A percentile compares a stretch with the other conserved stretches of the same genome.
Conservation (phyloP, 2,113 vertebrate species). For the Balaeniceps rex region DNA sequence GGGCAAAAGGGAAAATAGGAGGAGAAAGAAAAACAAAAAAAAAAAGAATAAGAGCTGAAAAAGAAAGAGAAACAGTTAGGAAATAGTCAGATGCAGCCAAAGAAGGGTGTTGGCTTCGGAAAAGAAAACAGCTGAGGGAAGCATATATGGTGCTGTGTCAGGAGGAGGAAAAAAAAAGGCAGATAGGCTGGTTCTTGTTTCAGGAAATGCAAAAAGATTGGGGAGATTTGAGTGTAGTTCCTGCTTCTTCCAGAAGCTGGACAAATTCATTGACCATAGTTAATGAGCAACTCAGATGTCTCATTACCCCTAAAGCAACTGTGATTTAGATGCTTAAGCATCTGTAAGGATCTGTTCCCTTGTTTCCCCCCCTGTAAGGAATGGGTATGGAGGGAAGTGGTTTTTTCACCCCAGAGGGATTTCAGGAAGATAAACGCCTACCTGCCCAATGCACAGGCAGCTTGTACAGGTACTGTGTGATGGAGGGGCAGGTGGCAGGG, state of each 20-base stretch:
- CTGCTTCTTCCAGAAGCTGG: neutral
- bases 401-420: neutral
- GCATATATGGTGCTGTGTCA: neutral
- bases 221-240: neutral
- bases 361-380: neutral
- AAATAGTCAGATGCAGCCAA: neutral
- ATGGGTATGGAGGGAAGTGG: rapidly evolving
- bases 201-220: neutral
- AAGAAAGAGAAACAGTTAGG: neutral
- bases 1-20: neutral
- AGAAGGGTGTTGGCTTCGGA: neutral
- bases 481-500: neutral
- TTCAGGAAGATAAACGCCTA: neutral
- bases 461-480: neutral
- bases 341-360: neutral
- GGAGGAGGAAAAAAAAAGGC: rapidly evolving
- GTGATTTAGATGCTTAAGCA: neutral
- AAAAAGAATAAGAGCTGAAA: neutral
- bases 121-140: constrained; percentile 14
- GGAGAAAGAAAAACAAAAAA: neutral
- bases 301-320: neutral
- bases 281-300: neutral
- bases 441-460: neutral
- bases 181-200: neutral
- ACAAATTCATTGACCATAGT: neutral